phyloP scores from a whole-genome alignment of 2,113 vertebrate species.

The Prionailurus bengalensis region DNA sequence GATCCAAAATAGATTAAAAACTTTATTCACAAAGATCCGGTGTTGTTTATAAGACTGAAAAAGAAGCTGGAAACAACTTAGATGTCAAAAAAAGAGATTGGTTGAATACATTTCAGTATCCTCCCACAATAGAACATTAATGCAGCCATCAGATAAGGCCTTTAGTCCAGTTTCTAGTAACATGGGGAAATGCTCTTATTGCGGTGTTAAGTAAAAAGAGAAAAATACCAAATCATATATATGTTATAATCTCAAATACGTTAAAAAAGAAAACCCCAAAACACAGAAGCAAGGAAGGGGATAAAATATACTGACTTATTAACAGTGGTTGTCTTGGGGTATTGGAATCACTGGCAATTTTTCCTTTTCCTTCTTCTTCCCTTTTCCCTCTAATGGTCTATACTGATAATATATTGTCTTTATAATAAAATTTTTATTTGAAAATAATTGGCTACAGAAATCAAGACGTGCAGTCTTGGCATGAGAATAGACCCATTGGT shows the following conservation, averaged over 20 bases:
- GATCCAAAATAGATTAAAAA: not conserved
- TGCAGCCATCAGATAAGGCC: not conserved
- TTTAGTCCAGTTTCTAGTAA: constrained; percentile 37
- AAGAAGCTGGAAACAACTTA: not conserved
- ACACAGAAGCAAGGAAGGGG: not conserved
- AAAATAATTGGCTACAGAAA: not conserved
- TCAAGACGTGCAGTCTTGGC: not conserved
- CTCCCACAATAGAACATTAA: not conserved
- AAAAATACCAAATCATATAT: not conserved
- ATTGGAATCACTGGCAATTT: not conserved
- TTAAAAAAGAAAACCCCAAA: constrained; percentile 31
- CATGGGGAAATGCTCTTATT: constrained; percentile 15
- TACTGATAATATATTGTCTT: not conserved
- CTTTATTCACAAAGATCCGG: not conserved
- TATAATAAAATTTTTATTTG: constrained; percentile 34
- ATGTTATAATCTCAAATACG: not conserved
- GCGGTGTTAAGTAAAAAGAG: not conserved
- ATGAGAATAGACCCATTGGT: not conserved
- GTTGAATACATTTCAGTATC: not conserved
- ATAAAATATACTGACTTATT: not conserved
- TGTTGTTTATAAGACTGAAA: not conserved
- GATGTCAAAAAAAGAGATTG: constrained; percentile 25
- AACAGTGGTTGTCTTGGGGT: not conserved
- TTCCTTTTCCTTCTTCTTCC: not conserved
- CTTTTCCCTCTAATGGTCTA: not conserved